phyloP scores from a whole-genome alignment of 2,888 invertebrate genomes.

The Mimachlamys varia region DNA sequence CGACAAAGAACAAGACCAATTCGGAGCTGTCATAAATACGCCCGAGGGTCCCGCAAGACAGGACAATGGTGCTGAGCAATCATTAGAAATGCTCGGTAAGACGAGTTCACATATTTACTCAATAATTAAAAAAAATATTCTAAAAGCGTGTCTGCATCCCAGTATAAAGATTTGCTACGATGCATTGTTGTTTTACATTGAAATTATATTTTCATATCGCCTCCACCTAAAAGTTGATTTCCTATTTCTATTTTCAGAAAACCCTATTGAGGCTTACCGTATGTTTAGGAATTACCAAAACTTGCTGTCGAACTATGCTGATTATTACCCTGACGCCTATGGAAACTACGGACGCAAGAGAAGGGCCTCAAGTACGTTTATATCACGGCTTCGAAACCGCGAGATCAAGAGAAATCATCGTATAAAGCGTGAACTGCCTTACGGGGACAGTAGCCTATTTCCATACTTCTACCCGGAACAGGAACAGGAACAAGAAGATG shows the following conservation, averaged over 20 bases:
- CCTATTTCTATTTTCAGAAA: slow-evolving; percentile 12
- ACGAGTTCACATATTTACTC: not conserved
- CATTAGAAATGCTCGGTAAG: not conserved
- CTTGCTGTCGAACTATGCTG: not conserved
- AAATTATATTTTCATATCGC: no score
- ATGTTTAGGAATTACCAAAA: slow-evolving; percentile 39
- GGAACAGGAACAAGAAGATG: not conserved
- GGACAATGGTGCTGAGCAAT: not conserved
- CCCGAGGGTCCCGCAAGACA: not conserved
- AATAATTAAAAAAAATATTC: no score
- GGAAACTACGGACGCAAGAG: slow-evolving; percentile 40
- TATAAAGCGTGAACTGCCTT: slow-evolving; percentile 49
- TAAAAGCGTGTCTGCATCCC: no score
- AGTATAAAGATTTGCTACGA: no score
- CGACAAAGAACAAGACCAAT: slow-evolving; percentile 40
- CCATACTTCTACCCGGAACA: slow-evolving; percentile 43
- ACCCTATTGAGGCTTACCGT: slow-evolving; percentile 42
- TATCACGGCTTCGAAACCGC: not conserved
- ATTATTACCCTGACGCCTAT: slow-evolving; percentile 34
- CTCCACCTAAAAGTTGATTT: no score
- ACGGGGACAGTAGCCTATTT: slow-evolving; percentile 40
- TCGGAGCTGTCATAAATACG: slow-evolving; percentile 12
- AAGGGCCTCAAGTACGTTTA: not conserved
- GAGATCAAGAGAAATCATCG: slow-evolving; percentile 45
- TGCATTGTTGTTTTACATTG: no score